phyloP scores from a whole-genome alignment of 23 tunicate species.

The Styela plicata region DNA sequence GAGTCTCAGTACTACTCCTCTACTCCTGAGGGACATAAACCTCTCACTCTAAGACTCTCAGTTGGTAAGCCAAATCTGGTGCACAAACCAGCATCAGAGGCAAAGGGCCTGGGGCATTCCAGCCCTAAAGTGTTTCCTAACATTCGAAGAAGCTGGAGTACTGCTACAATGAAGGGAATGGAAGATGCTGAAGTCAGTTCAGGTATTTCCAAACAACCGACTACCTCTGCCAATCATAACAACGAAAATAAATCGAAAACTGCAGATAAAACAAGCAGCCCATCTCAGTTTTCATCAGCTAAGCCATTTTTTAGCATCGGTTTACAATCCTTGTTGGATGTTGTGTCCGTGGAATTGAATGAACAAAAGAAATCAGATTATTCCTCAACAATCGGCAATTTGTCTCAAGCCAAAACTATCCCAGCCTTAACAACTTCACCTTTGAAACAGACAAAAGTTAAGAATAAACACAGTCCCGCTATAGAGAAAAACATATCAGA shows the following conservation, averaged over 20 bases:
- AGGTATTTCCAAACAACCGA: not conserved
- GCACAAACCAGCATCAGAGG: not conserved
- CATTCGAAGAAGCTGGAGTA: constrained; percentile 25
- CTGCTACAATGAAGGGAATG: not conserved
- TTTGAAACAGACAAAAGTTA: not conserved
- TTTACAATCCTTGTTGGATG: constrained; percentile 20
- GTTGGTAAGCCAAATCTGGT: constrained; percentile 1
- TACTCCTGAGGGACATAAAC: constrained; percentile 13
- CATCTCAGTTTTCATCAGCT: not conserved
- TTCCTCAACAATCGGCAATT: not conserved
- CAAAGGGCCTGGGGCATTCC: not conserved
- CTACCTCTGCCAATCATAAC: not conserved
- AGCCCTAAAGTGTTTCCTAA: constrained; percentile 12
- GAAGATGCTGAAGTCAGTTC: not conserved
- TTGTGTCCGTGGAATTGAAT: constrained; percentile 22
- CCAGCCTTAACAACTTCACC: not conserved
- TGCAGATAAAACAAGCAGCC: not conserved
- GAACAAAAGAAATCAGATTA: constrained; percentile 3
- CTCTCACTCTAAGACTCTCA: constrained; percentile 12
- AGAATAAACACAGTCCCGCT: too few species aligned
- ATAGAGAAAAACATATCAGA: not conserved
- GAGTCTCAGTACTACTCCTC: not conserved
- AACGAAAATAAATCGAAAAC: not conserved
- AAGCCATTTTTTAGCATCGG: constrained; percentile 13
- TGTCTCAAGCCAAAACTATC: not conserved